Conservation (phyloP, 2,888 invertebrate genomes). For the Phaedon cochleariae region DNA sequence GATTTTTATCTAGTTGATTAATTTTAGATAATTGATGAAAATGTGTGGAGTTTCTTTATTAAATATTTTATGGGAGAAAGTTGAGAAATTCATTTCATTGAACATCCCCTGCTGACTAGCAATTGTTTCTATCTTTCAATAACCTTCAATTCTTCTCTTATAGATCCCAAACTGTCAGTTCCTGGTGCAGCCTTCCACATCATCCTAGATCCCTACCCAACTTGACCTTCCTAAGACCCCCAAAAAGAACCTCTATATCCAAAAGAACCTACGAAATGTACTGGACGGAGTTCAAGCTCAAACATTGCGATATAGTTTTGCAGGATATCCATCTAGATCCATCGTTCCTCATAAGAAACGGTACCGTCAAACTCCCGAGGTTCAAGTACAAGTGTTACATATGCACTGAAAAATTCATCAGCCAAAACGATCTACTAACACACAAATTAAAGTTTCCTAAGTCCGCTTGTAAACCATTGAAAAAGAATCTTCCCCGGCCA, state of each 20-base stretch:
- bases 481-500: background rate
- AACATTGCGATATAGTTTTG: constrained; percentile 28
- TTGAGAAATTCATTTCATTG: background rate
- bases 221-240: background rate
- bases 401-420: constrained; percentile 30
- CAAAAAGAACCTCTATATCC: background rate
- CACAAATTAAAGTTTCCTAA: constrained; percentile 30
- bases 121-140: background rate
- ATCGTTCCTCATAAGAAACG: constrained; percentile 27
- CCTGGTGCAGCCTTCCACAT: background rate
- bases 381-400: constrained; percentile 40
- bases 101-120: background rate
- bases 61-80: background rate
- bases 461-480: constrained; percentile 28
- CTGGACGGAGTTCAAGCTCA: constrained; percentile 21
- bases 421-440: constrained; percentile 20
- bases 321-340: constrained; percentile 26
- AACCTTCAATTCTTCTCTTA: background rate
- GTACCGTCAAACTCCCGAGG: constrained; percentile 30
- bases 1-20: background rate
- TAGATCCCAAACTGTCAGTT: background rate
- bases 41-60: background rate
- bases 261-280: background rate
- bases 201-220: background rate
- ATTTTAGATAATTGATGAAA: background rate